Evolutionary conservation across 2,888 invertebrate species (phyloP).

Genomic region (Camponotus fellah): DNA sequence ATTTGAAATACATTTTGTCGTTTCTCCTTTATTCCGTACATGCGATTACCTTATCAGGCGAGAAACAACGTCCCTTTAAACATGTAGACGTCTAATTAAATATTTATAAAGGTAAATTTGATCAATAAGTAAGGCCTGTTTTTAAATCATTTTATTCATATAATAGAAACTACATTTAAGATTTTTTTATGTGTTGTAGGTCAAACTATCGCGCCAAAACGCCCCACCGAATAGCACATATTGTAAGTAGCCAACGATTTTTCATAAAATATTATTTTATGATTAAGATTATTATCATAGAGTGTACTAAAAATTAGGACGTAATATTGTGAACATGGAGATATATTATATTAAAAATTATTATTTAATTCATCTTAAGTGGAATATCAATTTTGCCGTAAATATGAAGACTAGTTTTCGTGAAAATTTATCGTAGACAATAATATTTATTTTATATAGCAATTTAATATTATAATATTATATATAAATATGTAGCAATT

Average conservation of each 20-base stretch:
- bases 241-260: slow-evolving; percentile 64
- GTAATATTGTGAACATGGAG: neutral
- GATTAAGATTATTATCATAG: neutral
- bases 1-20: neutral
- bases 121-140: neutral
- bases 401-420: neutral
- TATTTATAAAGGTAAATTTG: neutral
- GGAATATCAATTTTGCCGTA: neutral
- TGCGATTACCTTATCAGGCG: neutral
- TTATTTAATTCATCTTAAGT: neutral
- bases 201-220: slow-evolving; percentile 64
- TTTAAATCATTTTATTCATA: neutral
- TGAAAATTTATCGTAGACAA: neutral
- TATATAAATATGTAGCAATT: too few relatives aligned
- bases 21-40: too few relatives aligned
- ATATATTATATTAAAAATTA: slow-evolving; percentile 5
- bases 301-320: neutral
- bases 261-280: neutral
- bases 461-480: too few relatives aligned
- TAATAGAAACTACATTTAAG: neutral
- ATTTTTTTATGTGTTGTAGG: slow-evolving; percentile 57
- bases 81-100: neutral
- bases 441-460: neutral
- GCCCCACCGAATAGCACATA: slow-evolving; percentile 70
- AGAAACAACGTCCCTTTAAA: neutral